Conservation (phyloP, 2,113 vertebrate species). For the Chrysochloris asiatica region DNA sequence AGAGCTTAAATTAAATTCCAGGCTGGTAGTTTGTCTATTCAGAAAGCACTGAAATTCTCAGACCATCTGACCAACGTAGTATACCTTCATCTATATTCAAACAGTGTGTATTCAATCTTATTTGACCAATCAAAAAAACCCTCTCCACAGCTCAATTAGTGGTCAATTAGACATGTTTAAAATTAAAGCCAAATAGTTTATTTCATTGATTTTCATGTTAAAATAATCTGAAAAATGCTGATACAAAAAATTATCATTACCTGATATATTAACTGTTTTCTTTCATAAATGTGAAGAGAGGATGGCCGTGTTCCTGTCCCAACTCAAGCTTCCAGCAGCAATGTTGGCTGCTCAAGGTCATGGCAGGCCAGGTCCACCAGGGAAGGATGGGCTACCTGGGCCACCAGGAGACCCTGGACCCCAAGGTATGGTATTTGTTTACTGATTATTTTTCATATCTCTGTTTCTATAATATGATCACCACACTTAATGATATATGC, state of each 20-base stretch:
- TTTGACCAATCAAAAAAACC: background rate
- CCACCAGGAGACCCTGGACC: constrained; percentile 92
- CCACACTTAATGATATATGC: constrained; percentile 66
- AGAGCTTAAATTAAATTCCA: background rate
- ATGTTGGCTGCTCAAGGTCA: constrained; percentile 92
- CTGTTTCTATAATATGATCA: constrained; percentile 63
- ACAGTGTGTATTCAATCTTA: background rate
- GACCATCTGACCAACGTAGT: background rate
- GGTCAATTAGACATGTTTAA: background rate
- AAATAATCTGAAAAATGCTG: background rate
- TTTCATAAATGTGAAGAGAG: constrained; percentile 85
- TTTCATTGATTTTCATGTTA: background rate
- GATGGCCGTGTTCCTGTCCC: constrained; percentile 85
- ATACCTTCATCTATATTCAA: background rate
- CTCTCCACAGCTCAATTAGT: background rate
- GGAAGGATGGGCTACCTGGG: constrained; percentile 93
- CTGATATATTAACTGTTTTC: constrained; percentile 50
- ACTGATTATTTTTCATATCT: constrained; percentile 11
- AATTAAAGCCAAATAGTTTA: background rate
- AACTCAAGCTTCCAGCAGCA: constrained; percentile 92
- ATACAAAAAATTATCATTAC: background rate
- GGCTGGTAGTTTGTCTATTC: background rate
- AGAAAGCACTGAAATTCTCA: background rate
- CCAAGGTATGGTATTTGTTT: constrained; percentile 86
- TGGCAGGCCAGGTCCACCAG: constrained; percentile 92